Conservation (phyloP, 2,888 invertebrate species). For the Cactoblastis cactorum region DNA sequence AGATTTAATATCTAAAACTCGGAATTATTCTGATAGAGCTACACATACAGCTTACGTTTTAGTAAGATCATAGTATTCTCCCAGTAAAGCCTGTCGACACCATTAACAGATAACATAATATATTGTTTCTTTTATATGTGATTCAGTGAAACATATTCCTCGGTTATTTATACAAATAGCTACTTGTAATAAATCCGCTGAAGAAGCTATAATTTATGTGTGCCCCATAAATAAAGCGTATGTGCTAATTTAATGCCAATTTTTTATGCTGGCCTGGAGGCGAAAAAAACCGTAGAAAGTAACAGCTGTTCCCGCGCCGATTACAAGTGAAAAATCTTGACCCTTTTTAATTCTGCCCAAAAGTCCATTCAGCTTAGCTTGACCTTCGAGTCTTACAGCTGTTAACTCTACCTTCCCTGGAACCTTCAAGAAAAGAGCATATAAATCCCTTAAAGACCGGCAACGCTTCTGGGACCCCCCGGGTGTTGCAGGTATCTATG, state of each 20-base stretch:
- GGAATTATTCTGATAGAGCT: conserved; percentile 18
- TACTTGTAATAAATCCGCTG: conserved; percentile 7
- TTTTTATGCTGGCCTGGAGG: not conserved
- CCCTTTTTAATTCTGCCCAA: no score
- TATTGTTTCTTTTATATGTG: conserved; percentile 24
- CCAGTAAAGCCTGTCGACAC: conserved; percentile 32
- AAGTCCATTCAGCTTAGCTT: no score
- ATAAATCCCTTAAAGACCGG: no score
- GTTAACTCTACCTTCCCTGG: no score
- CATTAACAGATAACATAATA: conserved; percentile 36
- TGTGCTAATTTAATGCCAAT: not conserved
- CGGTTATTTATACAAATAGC: conserved; percentile 11
- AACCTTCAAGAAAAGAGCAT: no score
- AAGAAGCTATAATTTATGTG: not conserved
- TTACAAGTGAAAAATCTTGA: no score
- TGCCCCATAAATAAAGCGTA: not conserved
- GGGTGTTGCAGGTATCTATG: no score
- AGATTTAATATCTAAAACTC: not conserved
- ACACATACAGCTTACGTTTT: conserved; percentile 18
- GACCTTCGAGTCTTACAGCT: no score
- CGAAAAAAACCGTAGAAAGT: no score
- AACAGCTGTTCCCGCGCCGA: no score
- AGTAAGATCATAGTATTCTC: conserved; percentile 26
- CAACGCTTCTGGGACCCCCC: no score
- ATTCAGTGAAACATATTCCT: conserved; percentile 13